These are phyloP conservation scores for Tenrec ecaudatus DNA, from an alignment of 2,113 vertebrate species.

Conservation along the genomic window DNA sequence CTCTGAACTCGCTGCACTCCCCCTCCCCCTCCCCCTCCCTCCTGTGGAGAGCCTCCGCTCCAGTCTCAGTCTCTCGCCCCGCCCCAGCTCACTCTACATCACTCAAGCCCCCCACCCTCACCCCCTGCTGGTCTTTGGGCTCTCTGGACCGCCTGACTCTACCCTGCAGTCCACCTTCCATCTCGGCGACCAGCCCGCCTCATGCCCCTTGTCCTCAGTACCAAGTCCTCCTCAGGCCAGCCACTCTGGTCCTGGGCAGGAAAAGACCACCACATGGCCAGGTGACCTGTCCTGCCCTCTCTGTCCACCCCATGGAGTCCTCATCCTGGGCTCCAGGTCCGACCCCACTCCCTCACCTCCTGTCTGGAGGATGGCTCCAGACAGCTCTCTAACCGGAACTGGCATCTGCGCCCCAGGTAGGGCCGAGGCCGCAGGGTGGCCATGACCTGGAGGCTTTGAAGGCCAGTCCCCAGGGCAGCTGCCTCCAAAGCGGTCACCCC, in stretches of 20 bases:
- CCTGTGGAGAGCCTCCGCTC: no score
- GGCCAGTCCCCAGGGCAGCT: conserved; percentile 76
- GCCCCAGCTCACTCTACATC: no score
- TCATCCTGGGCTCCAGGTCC: no score
- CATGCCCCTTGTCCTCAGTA: background rate
- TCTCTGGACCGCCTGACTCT: background rate
- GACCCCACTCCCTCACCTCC: no score
- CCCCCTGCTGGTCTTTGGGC: background rate
- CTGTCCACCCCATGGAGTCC: no score
- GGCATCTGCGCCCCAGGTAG: no score
- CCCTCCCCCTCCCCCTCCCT: no score
- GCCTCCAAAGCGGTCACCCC: conserved; percentile 87
- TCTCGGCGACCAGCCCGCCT: no score
- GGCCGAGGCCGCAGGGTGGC: background rate
- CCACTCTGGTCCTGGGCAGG: background rate
- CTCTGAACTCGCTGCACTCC: no score
- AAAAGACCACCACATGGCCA: rapidly evolving
- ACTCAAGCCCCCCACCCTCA: rapidly evolving
- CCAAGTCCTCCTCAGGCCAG: background rate
- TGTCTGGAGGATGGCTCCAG: no score
- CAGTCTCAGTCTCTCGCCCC: background rate
- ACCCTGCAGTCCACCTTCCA: background rate
- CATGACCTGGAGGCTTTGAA: conserved; percentile 59
- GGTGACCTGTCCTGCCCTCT: background rate
- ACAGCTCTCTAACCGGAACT: no score